These are phyloP conservation scores for Prionailurus viverrinus DNA, from an alignment of 2,113 vertebrate genomes.

Conservation along the genomic window DNA sequence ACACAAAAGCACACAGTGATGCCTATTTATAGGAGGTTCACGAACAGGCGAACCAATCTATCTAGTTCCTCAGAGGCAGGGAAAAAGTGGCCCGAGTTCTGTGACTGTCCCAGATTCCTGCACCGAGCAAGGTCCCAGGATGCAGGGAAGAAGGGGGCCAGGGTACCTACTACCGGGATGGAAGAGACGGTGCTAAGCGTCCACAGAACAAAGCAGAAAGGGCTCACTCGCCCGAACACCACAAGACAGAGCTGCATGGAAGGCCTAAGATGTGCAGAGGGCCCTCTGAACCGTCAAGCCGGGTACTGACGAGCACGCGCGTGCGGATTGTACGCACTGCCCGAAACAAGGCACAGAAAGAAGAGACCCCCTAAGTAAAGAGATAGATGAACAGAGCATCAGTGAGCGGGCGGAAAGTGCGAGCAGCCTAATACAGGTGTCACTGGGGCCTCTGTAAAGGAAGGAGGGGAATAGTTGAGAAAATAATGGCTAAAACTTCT, in stretches of 20 bases:
- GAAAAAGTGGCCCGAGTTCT: background rate
- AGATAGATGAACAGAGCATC: background rate
- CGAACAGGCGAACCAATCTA: background rate
- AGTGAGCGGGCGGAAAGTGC: fast-evolving
- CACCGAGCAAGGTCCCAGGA: background rate
- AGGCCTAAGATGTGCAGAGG: too few relatives aligned
- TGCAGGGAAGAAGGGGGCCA: background rate
- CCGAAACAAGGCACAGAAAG: background rate
- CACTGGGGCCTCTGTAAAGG: background rate
- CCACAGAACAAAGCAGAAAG: background rate
- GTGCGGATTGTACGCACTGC: background rate
- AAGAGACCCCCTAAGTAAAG: background rate
- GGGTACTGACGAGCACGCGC: fast-evolving
- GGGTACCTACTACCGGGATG: fast-evolving
- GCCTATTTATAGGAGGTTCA: too few relatives aligned
- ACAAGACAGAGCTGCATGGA: fast-evolving
- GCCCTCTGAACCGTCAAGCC: background rate
- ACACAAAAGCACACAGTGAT: background rate
- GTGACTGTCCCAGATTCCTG: background rate
- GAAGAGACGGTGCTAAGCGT: background rate
- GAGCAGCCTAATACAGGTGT: fast-evolving
- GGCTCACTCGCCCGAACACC: too few relatives aligned
- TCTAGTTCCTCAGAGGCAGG: background rate
- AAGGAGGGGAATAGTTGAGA: too few relatives aligned
- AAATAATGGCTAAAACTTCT: background rate